Conservation (phyloP, 2,797 vertebrate species). For the Furcifer pardalis region DNA sequence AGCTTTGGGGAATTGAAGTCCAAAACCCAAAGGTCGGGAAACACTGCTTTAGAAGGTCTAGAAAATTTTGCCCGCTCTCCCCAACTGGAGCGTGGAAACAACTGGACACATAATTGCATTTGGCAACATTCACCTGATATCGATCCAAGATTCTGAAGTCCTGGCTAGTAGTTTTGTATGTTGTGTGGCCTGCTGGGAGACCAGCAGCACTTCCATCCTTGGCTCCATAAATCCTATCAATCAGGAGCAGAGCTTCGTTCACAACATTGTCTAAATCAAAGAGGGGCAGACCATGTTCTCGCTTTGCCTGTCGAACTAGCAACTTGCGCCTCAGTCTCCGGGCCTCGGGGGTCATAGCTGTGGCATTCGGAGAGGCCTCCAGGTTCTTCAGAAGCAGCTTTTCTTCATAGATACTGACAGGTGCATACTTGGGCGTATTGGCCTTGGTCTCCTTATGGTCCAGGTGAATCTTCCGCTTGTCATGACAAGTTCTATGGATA, state of each 20-base stretch:
- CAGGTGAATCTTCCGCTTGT: slow-evolving; percentile 75
- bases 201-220: slow-evolving; percentile 75
- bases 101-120: slow-evolving; percentile 10
- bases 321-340: slow-evolving; percentile 89
- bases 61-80: not conserved
- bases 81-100: not conserved
- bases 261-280: slow-evolving; percentile 91
- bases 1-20: no score
- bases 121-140: slow-evolving; percentile 85
- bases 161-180: slow-evolving; percentile 85
- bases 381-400: slow-evolving; percentile 87
- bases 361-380: slow-evolving; percentile 86
- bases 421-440: slow-evolving; percentile 67
- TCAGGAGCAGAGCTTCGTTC: slow-evolving; percentile 86
- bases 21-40: no score
- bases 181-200: slow-evolving; percentile 66
- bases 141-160: slow-evolving; percentile 93
- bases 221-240: slow-evolving; percentile 87
- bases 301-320: slow-evolving; percentile 88
- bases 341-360: slow-evolving; percentile 89
- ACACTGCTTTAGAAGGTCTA: not conserved
- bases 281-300: slow-evolving; percentile 89
- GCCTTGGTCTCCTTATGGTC: slow-evolving; percentile 74
- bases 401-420: slow-evolving; percentile 91
- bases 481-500: slow-evolving; percentile 60